Base-by-base conservation (phyloP, 1,140 invertebrate genomes). In the Aphis gossypii region DNA sequence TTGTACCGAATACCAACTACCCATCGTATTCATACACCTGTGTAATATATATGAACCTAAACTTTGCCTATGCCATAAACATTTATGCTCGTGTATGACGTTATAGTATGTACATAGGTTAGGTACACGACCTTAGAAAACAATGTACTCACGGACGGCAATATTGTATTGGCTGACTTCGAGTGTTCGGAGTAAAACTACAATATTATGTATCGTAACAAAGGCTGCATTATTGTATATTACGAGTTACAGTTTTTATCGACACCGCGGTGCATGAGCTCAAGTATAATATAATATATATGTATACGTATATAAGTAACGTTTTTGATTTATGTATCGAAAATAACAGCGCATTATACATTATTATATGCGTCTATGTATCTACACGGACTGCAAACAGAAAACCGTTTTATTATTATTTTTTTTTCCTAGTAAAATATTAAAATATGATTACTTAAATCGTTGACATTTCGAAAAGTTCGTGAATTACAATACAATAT, bases 381-480 rank as follows among this genome's bases (percentile, higher is more conserved):
- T 18, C 14, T 18, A 68, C 21, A 6, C 18, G 60, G 60, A 20
- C 60, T n/a, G 60, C 89, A 44, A 90, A 90, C 89, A 44, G 56
- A 90, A 90, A 68, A 90, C 5, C 6, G 89, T 90, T 90, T 90
- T 90, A 3, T 56, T 89, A 46, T 56, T 87, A n/a, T 54, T 89
- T 54, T 87, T 48, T 41, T 41, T 35, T 90, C 46, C 60, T 18
- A 38, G 92, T 84, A 86, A 93, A 93, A 84, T 93, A 93, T 93
- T 93, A 93, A 93, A 93, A 93, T 93, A 86, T 76, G 60, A 83
- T 92, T 82, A 93, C 92, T 82, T 54, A 84, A 84, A 93, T 44
- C 46, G 82, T 84, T 93, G 92, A 93, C 92, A 93, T 83, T 93
- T 93, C 35, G 48, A 93, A 93, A 86, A 93, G 92, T 93, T 38